phyloP scores from a whole-genome alignment of 2,113 vertebrate species.

The Dipodomys ordii region DNA sequence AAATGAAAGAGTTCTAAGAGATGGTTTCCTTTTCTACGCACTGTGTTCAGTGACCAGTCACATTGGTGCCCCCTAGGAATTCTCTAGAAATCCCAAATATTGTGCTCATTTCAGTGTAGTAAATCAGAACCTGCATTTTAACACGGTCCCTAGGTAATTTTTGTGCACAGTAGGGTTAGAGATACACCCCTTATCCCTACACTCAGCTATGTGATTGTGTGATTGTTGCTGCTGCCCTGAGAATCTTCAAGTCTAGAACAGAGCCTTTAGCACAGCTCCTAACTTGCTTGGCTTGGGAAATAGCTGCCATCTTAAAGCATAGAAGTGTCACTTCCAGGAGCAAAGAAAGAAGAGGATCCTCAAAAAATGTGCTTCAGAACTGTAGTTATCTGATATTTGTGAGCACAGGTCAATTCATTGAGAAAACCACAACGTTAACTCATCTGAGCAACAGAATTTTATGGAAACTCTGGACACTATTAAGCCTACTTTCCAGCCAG shows the following conservation, averaged over 20 bases:
- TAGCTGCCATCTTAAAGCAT: neutral
- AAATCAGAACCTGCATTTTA: neutral
- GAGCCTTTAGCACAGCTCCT: neutral
- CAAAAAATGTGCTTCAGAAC: neutral
- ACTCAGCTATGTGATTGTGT: neutral
- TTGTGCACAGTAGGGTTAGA: neutral
- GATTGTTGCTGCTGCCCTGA: neutral
- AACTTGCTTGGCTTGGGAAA: neutral
- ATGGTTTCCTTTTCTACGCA: neutral
- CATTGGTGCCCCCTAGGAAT: neutral
- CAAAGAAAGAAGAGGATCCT: neutral
- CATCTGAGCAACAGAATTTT: slow-evolving; percentile 22
- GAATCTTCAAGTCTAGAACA: neutral
- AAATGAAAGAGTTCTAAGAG: neutral
- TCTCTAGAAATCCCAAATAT: neutral
- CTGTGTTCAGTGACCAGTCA: neutral
- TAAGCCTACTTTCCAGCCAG: neutral
- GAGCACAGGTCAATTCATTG: neutral
- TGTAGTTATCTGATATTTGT: slow-evolving; percentile 12
- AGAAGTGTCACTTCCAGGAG: neutral
- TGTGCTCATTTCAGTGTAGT: neutral
- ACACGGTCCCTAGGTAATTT: neutral
- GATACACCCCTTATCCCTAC: neutral
- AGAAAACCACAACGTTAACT: neutral
- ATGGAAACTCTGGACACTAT: neutral